Evolutionary conservation across 2,113 vertebrate species (phyloP).

Genomic region (Oncorhynchus keta): DNA sequence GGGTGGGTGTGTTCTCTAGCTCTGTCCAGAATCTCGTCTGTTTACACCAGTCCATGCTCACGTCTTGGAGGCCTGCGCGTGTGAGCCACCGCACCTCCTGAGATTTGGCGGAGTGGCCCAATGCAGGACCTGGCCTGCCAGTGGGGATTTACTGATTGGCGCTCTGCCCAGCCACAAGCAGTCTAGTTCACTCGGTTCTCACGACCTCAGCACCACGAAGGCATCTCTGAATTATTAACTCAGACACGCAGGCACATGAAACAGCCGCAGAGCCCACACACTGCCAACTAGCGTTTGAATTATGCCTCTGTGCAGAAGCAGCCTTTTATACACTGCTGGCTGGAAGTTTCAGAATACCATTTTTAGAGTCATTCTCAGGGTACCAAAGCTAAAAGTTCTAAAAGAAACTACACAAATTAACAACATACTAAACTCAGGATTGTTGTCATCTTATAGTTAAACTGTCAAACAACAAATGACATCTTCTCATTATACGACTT

Average conservation of each 20-base stretch:
- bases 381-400: conserved; percentile 36
- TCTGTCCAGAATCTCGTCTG: conserved; percentile 36
- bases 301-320: conserved; percentile 45
- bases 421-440: background rate
- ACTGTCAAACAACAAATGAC: conserved; percentile 1
- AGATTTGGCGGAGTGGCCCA: conserved; percentile 52
- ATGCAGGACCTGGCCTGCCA: conserved; percentile 60
- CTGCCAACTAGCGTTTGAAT: conserved; percentile 69
- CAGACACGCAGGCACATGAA: conserved; percentile 66
- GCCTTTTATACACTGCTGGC: conserved; percentile 27
- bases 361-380: conserved; percentile 55
- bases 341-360: conserved; percentile 38
- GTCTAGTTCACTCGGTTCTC: conserved; percentile 78
- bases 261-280: conserved; percentile 63
- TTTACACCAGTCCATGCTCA: conserved; percentile 54
- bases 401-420: conserved; percentile 41
- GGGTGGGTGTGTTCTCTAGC: conserved; percentile 20
- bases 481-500: background rate
- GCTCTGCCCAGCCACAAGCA: conserved; percentile 76
- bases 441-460: background rate
- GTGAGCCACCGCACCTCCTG: conserved; percentile 67
- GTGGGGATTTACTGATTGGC: conserved; percentile 82
- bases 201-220: conserved; percentile 81
- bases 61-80: conserved; percentile 57
- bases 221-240: conserved; percentile 75